phyloP scores from a whole-genome alignment of 2,113 vertebrate genomes.

The Carollia perspicillata region DNA sequence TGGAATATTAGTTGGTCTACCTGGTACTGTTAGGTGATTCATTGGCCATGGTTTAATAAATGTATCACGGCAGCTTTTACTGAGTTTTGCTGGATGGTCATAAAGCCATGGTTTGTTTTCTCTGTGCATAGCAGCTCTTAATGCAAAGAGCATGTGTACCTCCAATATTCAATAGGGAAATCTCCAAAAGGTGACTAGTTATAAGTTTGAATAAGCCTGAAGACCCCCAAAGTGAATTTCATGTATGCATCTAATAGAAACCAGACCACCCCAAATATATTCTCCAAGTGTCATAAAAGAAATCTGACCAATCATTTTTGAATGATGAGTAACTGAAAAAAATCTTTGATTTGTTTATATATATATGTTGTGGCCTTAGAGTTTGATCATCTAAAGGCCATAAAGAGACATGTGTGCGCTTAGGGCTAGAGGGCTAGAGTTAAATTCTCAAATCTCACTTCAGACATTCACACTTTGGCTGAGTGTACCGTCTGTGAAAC shows the following conservation, averaged over 20 bases:
- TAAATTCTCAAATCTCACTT: not conserved
- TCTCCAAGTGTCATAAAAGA: not conserved
- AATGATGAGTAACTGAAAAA: not conserved
- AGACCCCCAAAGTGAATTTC: not conserved
- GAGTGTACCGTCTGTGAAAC: not conserved
- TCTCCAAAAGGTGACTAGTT: not conserved
- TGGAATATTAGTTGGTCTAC: not conserved
- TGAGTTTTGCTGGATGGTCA: not conserved
- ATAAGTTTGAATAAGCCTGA: not conserved
- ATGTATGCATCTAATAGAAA: slow-evolving; percentile 5
- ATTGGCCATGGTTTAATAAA: not conserved
- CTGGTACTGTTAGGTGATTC: not conserved
- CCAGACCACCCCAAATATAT: not conserved
- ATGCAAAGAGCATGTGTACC: not conserved
- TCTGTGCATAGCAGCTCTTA: not conserved
- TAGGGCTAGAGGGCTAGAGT: too few relatives aligned
- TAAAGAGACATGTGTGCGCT: not conserved
- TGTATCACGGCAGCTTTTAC: not conserved
- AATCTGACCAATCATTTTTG: not conserved
- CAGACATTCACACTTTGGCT: not conserved
- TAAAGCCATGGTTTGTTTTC: not conserved
- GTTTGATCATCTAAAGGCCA: not conserved
- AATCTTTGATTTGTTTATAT: not conserved
- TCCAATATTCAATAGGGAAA: not conserved
- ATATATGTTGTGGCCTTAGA: not conserved